phyloP scores from a whole-genome alignment of 2,888 invertebrate genomes.

The Drosophila rubida region DNA sequence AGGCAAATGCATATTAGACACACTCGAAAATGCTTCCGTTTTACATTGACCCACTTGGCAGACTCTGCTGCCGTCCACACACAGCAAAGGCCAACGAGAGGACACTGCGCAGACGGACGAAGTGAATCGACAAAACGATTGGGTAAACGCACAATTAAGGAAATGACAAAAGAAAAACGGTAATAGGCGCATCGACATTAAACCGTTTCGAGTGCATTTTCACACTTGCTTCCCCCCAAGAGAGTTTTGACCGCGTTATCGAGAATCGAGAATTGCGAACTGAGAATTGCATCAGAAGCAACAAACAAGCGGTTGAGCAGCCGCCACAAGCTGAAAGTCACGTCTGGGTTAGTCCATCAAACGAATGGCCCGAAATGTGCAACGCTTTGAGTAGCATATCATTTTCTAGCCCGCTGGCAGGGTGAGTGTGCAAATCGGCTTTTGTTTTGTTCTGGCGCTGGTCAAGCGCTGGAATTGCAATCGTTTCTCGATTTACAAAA shows the following conservation, averaged over 20 bases:
- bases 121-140: constrained; percentile 4
- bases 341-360: neutral
- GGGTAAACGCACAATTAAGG: neutral
- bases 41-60: constrained; percentile 61
- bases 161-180: neutral
- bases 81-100: neutral
- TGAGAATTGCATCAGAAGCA: too few relatives aligned
- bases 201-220: neutral
- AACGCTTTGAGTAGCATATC: neutral
- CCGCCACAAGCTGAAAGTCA: neutral
- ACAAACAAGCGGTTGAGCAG: too few relatives aligned
- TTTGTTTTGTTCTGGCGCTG: neutral
- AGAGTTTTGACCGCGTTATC: too few relatives aligned
- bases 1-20: constrained; percentile 39
- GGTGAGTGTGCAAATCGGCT: neutral
- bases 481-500: constrained; percentile 5
- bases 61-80: neutral
- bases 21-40: constrained; percentile 58
- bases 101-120: neutral
- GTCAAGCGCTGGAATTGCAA: constrained; percentile 1
- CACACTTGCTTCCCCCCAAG: too few relatives aligned
- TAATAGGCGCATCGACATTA: neutral
- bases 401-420: neutral
- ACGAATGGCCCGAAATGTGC: neutral
- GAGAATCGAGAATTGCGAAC: too few relatives aligned